Evolutionary conservation across 2,797 vertebrate species (phyloP).

Genomic region (Sebastiscus albofasciatus): DNA sequence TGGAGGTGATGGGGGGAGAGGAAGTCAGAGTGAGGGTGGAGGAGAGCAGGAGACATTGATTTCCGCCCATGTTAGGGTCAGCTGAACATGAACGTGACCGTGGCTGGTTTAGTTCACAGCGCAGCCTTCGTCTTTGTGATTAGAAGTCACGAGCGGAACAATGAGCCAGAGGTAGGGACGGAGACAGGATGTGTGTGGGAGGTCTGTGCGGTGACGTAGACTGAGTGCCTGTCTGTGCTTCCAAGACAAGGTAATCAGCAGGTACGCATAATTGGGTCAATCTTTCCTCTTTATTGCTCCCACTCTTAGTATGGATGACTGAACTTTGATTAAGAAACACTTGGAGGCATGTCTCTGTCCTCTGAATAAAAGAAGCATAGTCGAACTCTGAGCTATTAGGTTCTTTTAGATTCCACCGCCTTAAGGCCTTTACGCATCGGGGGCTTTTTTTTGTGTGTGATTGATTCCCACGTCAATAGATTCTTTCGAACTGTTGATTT

Average conservation of each 20-base stretch:
- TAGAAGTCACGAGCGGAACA: conserved; percentile 29
- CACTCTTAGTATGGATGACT: conserved; percentile 48
- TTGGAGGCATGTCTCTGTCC: conserved; percentile 17
- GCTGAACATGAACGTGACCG: conserved; percentile 28
- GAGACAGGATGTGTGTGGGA: conserved; percentile 7
- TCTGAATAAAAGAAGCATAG: conserved; percentile 18
- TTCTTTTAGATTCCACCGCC: not conserved
- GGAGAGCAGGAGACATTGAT: conserved; percentile 26
- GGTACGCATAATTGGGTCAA: conserved; percentile 65
- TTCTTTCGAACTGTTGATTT: not conserved
- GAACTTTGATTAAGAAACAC: conserved; percentile 66
- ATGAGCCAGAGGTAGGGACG: conserved; percentile 12
- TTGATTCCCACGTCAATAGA: not conserved
- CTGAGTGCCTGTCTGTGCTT: conserved; percentile 30
- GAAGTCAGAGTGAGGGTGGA: conserved; percentile 1
- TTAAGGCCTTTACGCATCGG: not conserved
- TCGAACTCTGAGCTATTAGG: conserved; percentile 17
- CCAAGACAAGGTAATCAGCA: conserved; percentile 65
- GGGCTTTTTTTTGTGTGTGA: not conserved
- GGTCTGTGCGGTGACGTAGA: not conserved
- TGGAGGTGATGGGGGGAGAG: conserved; percentile 5
- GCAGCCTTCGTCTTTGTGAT: conserved; percentile 27
- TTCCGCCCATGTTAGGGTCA: conserved; percentile 49
- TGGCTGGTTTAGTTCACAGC: conserved; percentile 22
- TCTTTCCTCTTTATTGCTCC: conserved; percentile 45